Base-by-base conservation (phyloP, 1,140 invertebrate genomes). In the Conopomorpha cramerella region DNA sequence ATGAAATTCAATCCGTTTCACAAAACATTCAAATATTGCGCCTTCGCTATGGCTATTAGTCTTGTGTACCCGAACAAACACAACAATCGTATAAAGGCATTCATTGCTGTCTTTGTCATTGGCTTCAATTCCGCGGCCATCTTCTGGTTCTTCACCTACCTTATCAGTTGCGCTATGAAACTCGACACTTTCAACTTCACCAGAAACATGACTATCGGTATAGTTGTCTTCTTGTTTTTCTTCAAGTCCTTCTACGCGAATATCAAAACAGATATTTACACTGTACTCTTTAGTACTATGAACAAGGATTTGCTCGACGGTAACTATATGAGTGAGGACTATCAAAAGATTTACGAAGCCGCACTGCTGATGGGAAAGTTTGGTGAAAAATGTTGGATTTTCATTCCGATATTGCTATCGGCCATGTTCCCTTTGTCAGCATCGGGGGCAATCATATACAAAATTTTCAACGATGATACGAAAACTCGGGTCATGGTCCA, bases 1-100 rank as follows among this genome's bases (percentile, higher is more conserved):
- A n/a, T n/a, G n/a, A n/a, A n/a, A 0, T 23, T 16, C 12, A 23
- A 38, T 17, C 23, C 15, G 7, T 70, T 70, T 28, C 46, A 59
- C n/a, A 52, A 66, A 43, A 70, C 62, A 1, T 71, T 55, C 33
- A 40, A 45, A n/a, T 39, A 54, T 16, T 70, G 65, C 19, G 48
- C 60, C 13, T 65, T 67, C 29, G 51, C 52, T 0, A 35, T 67
- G 7, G 61, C 55, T 0, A 41, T 67, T 7, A 43, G 49, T 13
- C 39, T 58, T 15, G 40, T 67, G 2, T 67, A 67, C 34, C 19
- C 19, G 19, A 48, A 36, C 25, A 13, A 31, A 3, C 66, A 52
- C 13, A 10, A 39, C 1, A 36, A 39, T 1, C 35, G 42, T 13
- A 49, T 61, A 43, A 11, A 30, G 14, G 47, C 59, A 2, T 3